Percentiles rank a stretch among this genome's conserved stretches.
Evolutionary conservation across 2,888 invertebrate genomes (phyloP).

Genomic region (Peribatodes rhomboidaria): DNA sequence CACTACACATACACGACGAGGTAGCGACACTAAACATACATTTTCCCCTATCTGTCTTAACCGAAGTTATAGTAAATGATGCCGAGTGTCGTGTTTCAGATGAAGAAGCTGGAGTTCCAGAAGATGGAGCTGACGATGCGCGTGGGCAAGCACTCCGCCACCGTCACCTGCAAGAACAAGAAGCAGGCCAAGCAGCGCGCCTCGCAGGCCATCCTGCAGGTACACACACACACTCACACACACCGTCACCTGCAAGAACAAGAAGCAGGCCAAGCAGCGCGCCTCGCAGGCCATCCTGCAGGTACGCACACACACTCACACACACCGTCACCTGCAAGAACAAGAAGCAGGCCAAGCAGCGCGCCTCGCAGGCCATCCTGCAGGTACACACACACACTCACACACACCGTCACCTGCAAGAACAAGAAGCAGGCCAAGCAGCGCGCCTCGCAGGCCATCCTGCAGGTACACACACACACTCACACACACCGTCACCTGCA

Average conservation of each 20-base stretch:
- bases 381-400: slow-evolving; percentile 82
- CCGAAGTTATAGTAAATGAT: too few relatives aligned
- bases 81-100: slow-evolving; percentile 55
- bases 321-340: slow-evolving; percentile 96
- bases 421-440: slow-evolving; percentile 99
- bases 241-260: slow-evolving; percentile 97
- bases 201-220: slow-evolving; percentile 96
- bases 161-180: slow-evolving; percentile 98
- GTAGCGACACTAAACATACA: too few relatives aligned
- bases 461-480: too few relatives aligned
- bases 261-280: slow-evolving; percentile 97
- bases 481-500: slow-evolving; percentile 96
- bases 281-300: slow-evolving; percentile 87
- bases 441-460: slow-evolving; percentile 96
- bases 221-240: slow-evolving; percentile 52
- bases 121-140: slow-evolving; percentile 98
- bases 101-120: slow-evolving; percentile 94
- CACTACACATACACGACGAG: slow-evolving; percentile 83
- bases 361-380: slow-evolving; percentile 97
- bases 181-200: slow-evolving; percentile 98
- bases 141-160: slow-evolving; percentile 96
- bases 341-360: slow-evolving; percentile 98
- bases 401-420: slow-evolving; percentile 92
- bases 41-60: too few relatives aligned
- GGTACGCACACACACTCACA: neutral